Conservation (phyloP, 2,113 vertebrate genomes). For the Tetrao urogallus region DNA sequence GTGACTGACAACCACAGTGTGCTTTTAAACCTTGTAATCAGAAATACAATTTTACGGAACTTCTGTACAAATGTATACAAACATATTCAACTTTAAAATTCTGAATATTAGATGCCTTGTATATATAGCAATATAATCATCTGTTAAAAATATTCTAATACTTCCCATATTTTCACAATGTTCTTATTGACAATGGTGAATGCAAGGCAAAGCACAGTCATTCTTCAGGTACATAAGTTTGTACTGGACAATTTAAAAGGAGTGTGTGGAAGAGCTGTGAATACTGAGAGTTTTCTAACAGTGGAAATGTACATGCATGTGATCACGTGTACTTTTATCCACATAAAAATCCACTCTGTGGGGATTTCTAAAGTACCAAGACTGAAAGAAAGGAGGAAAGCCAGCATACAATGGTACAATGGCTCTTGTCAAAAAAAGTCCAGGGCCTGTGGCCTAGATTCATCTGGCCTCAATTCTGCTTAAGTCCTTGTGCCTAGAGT, state of each 20-base stretch:
- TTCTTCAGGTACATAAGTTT: not conserved
- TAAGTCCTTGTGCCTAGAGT: constrained; percentile 19
- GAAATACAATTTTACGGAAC: not conserved
- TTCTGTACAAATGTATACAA: not conserved
- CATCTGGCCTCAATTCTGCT: constrained; percentile 56
- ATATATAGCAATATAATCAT: not conserved
- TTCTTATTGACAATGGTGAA: not conserved
- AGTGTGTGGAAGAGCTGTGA: not conserved
- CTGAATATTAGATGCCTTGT: not conserved
- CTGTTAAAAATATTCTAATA: not conserved
- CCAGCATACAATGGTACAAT: constrained; percentile 9
- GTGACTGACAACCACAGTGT: not conserved
- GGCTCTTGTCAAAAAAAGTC: constrained; percentile 19
- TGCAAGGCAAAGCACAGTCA: not conserved
- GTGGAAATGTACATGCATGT: not conserved
- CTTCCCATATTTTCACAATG: not conserved
- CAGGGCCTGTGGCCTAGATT: constrained; percentile 48
- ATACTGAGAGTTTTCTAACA: not conserved
- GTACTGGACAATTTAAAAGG: not conserved
- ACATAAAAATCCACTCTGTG: not conserved
- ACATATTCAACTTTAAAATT: not conserved
- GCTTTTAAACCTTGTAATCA: not conserved
- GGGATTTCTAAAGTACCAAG: constrained; percentile 1
- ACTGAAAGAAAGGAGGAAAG: not conserved
- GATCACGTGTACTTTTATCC: not conserved